A percentile compares a stretch with the other conserved stretches of the same genome.
phyloP scores from a whole-genome alignment of 2,113 vertebrate species.

The Thermophis baileyi region DNA sequence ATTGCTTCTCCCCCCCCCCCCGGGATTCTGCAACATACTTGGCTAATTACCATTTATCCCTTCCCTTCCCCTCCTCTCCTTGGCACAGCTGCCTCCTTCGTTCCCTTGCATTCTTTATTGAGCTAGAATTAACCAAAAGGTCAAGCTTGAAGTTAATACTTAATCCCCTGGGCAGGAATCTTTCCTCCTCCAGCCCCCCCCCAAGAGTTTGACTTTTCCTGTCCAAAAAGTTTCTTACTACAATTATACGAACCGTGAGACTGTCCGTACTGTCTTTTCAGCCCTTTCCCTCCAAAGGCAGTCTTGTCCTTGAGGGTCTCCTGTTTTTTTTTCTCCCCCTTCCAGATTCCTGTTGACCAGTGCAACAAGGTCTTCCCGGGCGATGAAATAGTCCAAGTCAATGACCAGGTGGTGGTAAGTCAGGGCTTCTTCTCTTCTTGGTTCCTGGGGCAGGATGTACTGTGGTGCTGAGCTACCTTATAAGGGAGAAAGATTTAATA shows the following conservation, averaged over 20 bases:
- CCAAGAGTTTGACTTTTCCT: background rate
- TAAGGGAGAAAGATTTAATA: too few species aligned
- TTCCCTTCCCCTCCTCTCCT: background rate
- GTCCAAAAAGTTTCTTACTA: background rate
- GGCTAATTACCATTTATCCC: background rate
- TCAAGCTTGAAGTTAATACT: constrained; percentile 27
- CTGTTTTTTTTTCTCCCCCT: background rate
- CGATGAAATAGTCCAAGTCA: constrained; percentile 92
- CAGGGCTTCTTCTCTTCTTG: background rate
- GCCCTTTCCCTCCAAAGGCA: background rate
- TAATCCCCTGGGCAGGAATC: background rate
- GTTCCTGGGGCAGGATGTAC: background rate
- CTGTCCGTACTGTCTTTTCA: background rate
- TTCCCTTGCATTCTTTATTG: background rate
- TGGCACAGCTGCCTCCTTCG: fast-evolving
- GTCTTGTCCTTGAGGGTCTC: background rate
- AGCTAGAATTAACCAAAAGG: background rate
- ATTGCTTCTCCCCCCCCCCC: too few species aligned
- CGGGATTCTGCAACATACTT: background rate
- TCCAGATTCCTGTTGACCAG: constrained; percentile 62
- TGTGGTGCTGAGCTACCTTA: background rate
- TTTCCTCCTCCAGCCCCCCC: background rate
- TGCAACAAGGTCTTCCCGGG: constrained; percentile 76
- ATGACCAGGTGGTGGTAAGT: constrained; percentile 93
- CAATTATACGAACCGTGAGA: background rate